These are phyloP conservation scores for Trachelus troglodyta DNA, from an alignment of 2,888 invertebrate species.

Conservation along the genomic window DNA sequence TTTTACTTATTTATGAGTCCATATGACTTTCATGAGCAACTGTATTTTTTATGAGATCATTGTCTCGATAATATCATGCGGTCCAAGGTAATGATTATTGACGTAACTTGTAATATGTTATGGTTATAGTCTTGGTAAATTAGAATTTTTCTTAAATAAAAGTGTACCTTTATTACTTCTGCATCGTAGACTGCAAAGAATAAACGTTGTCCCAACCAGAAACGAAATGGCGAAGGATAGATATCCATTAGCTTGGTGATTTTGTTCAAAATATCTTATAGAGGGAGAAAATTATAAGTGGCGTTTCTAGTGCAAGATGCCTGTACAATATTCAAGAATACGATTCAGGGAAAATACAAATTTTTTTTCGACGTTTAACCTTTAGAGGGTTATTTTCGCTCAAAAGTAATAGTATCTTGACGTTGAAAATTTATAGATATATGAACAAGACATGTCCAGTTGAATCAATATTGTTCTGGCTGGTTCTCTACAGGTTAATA, in stretches of 20 bases:
- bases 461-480: no score
- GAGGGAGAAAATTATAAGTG: background rate
- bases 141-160: background rate
- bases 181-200: conserved; percentile 39
- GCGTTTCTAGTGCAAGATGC: background rate
- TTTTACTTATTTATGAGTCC: background rate
- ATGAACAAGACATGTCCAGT: no score
- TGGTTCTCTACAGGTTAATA: no score
- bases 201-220: conserved; percentile 40
- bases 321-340: background rate
- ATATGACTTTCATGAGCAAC: background rate
- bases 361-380: no score
- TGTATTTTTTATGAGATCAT: background rate
- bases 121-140: background rate
- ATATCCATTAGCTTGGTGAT: conserved; percentile 28
- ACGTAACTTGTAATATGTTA: no score
- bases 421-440: no score
- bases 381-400: no score
- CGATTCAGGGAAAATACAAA: no score
- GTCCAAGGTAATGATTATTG: background rate
- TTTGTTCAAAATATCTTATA: conserved; percentile 40
- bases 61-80: background rate
- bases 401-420: no score
- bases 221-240: conserved; percentile 42
- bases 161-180: conserved; percentile 44